phyloP scores from a whole-genome alignment of 2,113 vertebrate genomes.

The Furnarius figulus region DNA sequence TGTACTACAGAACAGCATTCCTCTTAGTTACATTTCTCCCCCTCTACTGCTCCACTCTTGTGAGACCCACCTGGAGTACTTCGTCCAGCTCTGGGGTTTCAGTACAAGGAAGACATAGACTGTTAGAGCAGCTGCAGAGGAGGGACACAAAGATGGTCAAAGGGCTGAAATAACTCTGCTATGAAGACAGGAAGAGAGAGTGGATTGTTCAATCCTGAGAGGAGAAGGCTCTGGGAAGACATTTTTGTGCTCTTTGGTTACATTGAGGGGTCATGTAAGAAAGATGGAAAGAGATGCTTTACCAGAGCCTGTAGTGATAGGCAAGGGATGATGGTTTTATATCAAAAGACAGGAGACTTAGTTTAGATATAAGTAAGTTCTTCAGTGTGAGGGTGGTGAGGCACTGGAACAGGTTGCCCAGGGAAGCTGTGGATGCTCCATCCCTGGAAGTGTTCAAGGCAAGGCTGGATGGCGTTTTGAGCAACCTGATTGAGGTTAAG shows the following conservation, averaged over 20 bases:
- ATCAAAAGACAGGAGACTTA: neutral
- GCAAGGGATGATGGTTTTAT: neutral
- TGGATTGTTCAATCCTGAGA: neutral
- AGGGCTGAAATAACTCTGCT: neutral
- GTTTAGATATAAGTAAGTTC: neutral
- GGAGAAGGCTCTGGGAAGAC: neutral
- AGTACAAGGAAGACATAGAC: neutral
- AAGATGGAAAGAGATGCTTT: neutral
- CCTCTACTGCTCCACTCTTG: neutral
- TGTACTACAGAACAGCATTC: neutral
- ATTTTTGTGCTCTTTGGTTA: neutral
- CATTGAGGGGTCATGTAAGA: no score
- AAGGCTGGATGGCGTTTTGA: neutral
- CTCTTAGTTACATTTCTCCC: neutral
- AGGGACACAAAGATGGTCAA: neutral
- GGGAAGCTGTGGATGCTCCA: neutral
- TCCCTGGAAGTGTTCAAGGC: neutral
- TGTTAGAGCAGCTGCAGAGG: neutral
- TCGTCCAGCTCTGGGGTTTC: fast-evolving
- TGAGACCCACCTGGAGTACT: neutral
- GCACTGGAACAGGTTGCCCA: neutral
- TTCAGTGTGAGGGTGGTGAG: neutral
- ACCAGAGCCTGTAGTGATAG: neutral
- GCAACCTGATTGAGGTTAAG: neutral
- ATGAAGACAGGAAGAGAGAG: neutral